These are phyloP conservation scores for Schizotus pectinicornis DNA, from an alignment of 2,888 invertebrate genomes.

Conservation along the genomic window DNA sequence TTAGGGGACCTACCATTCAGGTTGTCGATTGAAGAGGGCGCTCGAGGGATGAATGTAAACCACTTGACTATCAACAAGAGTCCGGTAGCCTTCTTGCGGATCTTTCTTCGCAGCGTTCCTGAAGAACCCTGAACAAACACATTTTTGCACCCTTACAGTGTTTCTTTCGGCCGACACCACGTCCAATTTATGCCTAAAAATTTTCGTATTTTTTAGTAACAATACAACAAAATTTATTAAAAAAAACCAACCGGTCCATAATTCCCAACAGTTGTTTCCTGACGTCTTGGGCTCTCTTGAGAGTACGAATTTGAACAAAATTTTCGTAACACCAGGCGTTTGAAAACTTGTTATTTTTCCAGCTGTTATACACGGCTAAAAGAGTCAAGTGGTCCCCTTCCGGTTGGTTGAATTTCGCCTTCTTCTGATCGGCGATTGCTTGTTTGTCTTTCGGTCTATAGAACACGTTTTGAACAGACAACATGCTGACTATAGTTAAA, in stretches of 20 bases:
- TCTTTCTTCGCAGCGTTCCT: slow-evolving; percentile 99
- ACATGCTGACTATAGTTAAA: slow-evolving; percentile 97
- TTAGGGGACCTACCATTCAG: slow-evolving; percentile 85
- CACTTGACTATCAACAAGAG: slow-evolving; percentile 95
- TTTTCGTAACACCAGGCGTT: slow-evolving; percentile 99
- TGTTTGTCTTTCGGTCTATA: slow-evolving; percentile 95
- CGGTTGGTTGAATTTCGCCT: slow-evolving; percentile 98
- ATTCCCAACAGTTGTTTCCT: slow-evolving; percentile 96
- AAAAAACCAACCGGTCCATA: slow-evolving; percentile 79
- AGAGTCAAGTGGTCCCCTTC: slow-evolving; percentile 98
- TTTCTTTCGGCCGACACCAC: slow-evolving; percentile 97
- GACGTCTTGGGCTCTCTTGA: slow-evolving; percentile 97
- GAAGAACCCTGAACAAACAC: slow-evolving; percentile 98
- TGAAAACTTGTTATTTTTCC: slow-evolving; percentile 99
- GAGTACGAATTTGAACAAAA: slow-evolving; percentile 95
- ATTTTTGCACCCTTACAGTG: slow-evolving; percentile 95
- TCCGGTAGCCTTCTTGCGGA: slow-evolving; percentile 97
- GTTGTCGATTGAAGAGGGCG: slow-evolving; percentile 96
- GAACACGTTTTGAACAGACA: slow-evolving; percentile 99
- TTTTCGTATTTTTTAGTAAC: no score
- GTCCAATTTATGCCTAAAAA: slow-evolving; percentile 84
- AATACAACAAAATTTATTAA: no score
- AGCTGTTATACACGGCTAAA: slow-evolving; percentile 98
- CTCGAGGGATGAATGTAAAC: slow-evolving; percentile 99
- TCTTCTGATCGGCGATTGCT: slow-evolving; percentile 97